Conservation (phyloP, 2,797 vertebrate genomes). For the Halcyon smyrnensis region DNA sequence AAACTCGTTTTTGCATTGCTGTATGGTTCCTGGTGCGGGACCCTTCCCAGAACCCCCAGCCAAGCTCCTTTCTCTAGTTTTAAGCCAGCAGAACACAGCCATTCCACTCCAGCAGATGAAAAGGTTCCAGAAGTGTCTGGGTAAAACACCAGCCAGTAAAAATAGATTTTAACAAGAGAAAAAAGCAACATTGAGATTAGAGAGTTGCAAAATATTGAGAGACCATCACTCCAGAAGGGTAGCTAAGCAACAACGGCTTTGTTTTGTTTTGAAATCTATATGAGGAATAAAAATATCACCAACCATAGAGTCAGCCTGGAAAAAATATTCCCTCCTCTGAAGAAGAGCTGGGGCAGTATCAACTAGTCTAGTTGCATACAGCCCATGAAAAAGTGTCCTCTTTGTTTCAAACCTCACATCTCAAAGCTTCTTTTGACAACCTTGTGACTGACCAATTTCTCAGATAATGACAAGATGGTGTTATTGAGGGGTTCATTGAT, state of each 20-base stretch:
- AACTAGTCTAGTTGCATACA: neutral
- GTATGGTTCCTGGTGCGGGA: neutral
- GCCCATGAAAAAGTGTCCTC: neutral
- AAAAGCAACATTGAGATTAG: constrained; percentile 41
- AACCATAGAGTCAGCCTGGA: neutral
- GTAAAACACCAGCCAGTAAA: constrained; percentile 37
- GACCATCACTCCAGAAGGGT: constrained; percentile 24
- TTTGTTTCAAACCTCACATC: neutral
- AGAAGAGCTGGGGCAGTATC: neutral
- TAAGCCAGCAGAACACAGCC: neutral
- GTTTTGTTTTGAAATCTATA: constrained; percentile 70
- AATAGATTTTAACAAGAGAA: constrained; percentile 7
- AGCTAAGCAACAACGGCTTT: constrained; percentile 66
- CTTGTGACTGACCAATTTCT: neutral
- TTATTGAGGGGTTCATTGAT: neutral
- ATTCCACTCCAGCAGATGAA: neutral
- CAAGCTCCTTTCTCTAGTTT: neutral
- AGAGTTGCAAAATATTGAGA: constrained; percentile 53
- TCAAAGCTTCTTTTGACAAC: neutral
- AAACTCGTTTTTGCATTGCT: neutral
- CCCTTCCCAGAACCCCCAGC: neutral
- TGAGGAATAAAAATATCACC: constrained; percentile 60
- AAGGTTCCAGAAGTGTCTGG: constrained; percentile 8
- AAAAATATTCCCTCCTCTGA: constrained; percentile 18
- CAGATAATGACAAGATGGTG: neutral